A percentile compares a stretch with the other conserved stretches of the same genome.
Evolutionary conservation across 2,888 invertebrate genomes (phyloP).

Genomic region (Pterostichus madidus): DNA sequence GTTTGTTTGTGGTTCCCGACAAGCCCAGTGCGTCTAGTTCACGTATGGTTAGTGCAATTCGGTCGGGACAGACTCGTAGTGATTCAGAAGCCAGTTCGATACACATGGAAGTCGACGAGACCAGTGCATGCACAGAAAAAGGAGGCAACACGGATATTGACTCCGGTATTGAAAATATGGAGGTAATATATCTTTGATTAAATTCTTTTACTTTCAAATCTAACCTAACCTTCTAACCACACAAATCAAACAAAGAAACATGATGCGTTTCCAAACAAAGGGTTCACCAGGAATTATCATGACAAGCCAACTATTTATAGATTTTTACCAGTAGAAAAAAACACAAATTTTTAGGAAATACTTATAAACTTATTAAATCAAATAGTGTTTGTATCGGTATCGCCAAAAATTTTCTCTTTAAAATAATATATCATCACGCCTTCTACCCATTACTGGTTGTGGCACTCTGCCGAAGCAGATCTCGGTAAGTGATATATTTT

Average conservation of each 20-base stretch:
- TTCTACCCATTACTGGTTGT: too few relatives aligned
- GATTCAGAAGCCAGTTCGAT: constrained; percentile 77
- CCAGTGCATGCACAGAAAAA: constrained; percentile 76
- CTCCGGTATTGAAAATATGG: constrained; percentile 88
- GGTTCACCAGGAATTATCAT: not conserved
- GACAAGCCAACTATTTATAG: constrained; percentile 5
- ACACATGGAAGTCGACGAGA: constrained; percentile 82
- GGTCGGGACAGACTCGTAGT: constrained; percentile 71
- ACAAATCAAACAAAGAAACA: constrained; percentile 8
- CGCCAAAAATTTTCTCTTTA: too few relatives aligned
- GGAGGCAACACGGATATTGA: constrained; percentile 82
- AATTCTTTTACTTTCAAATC: constrained; percentile 17
- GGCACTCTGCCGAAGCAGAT: too few relatives aligned
- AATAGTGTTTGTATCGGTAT: too few relatives aligned
- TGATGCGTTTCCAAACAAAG: not conserved
- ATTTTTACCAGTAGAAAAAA: not conserved
- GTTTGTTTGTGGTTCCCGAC: constrained; percentile 75
- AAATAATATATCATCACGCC: too few relatives aligned
- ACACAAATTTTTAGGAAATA: too few relatives aligned
- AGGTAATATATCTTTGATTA: constrained; percentile 76
- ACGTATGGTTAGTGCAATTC: constrained; percentile 67
- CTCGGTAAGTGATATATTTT: too few relatives aligned
- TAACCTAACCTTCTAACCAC: constrained; percentile 6
- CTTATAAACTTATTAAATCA: too few relatives aligned
- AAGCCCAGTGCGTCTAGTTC: constrained; percentile 74